Evolutionary conservation across 2,888 invertebrate species (phyloP).

Genomic region (Scaptomyza flava): DNA sequence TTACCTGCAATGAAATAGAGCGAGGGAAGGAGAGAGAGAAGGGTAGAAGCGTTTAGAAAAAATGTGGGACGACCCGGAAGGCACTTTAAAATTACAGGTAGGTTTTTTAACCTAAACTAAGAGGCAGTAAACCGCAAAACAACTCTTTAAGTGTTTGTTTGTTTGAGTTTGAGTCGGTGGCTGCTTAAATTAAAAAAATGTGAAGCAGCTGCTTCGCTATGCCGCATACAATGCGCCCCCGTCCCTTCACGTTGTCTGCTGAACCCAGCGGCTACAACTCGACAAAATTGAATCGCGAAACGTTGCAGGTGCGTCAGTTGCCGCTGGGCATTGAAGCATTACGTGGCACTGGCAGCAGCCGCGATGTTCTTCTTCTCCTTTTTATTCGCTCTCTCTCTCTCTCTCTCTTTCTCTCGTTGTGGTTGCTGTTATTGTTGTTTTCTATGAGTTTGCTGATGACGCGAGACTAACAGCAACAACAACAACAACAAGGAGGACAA

Average conservation of each 20-base stretch:
- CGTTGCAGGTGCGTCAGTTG: conserved; percentile 48
- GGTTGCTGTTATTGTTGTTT: conserved; percentile 32
- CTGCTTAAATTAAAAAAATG: conserved; percentile 37
- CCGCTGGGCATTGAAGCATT: conserved; percentile 43
- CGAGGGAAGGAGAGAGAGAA: no score
- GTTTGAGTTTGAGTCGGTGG: conserved; percentile 5
- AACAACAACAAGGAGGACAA: conserved; percentile 25
- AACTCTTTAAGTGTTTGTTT: conserved; percentile 23
- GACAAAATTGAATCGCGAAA: conserved; percentile 46
- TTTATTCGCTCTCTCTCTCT: not conserved
- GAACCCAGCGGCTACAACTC: conserved; percentile 27
- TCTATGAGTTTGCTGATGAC: conserved; percentile 50
- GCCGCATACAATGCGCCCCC: not conserved
- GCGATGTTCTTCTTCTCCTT: not conserved
- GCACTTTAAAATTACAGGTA: conserved; percentile 11
- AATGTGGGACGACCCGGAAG: conserved; percentile 1
- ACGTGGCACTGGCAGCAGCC: conserved; percentile 39
- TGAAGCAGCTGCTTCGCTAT: conserved; percentile 34
- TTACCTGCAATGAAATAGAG: conserved; percentile 67
- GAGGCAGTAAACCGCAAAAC: conserved; percentile 8
- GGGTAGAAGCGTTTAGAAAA: conserved; percentile 5
- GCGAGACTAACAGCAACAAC: conserved; percentile 34
- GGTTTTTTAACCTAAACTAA: conserved; percentile 5
- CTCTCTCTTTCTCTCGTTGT: not conserved
- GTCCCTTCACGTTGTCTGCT: not conserved